Conservation (phyloP, 2,113 vertebrate species). For the Protobothrops mucrosquamatus region DNA sequence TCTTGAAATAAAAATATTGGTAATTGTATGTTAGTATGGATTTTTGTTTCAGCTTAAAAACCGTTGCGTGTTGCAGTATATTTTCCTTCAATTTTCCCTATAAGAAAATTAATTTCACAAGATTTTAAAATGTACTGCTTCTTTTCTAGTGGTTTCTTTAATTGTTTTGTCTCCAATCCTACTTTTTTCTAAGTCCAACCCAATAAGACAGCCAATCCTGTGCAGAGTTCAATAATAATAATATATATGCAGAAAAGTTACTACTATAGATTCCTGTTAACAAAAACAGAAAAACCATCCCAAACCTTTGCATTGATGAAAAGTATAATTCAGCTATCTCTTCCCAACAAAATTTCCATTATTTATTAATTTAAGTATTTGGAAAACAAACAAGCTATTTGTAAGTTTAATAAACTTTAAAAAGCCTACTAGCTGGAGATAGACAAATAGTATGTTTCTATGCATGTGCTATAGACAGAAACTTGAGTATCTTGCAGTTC, state of each 20-base stretch:
- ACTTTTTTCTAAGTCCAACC: not conserved
- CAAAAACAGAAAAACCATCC: not conserved
- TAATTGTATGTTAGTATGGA: slow-evolving; percentile 13
- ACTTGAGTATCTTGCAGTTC: not conserved
- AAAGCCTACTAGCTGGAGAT: not conserved
- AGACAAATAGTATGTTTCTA: not conserved
- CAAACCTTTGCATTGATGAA: not conserved
- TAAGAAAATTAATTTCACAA: not conserved
- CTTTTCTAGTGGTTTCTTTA: not conserved
- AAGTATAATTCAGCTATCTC: not conserved
- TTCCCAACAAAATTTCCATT: not conserved
- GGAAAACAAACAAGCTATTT: not conserved
- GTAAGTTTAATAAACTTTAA: not conserved
- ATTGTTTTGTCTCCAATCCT: not conserved
- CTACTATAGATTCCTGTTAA: not conserved
- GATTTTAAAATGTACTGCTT: slow-evolving; percentile 14
- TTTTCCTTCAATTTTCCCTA: slow-evolving; percentile 28
- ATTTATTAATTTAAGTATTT: not conserved
- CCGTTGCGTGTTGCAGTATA: slow-evolving; percentile 11
- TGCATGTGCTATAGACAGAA: not conserved
- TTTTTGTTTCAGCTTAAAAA: slow-evolving; percentile 39
- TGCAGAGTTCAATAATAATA: not conserved
- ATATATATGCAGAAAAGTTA: not conserved
- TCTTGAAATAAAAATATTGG: slow-evolving; percentile 32
- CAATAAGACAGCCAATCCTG: not conserved